Conservation (phyloP, 2,113 vertebrate species). For the Dolichallabes microphthalmus region DNA sequence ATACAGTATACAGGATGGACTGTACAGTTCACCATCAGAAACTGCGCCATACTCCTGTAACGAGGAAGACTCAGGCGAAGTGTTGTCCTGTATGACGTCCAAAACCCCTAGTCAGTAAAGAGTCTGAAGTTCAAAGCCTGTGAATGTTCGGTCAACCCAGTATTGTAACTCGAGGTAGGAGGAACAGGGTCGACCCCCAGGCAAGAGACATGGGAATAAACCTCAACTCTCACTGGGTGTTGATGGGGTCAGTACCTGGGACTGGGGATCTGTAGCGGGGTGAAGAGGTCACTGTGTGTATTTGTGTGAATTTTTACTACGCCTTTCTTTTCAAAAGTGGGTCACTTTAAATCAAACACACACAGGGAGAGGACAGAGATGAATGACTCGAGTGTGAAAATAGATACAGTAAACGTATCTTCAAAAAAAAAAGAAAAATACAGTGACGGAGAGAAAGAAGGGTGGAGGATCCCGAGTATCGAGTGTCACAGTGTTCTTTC, state of each 20-base stretch:
- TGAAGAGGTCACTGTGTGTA: not conserved
- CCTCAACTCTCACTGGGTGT: not conserved
- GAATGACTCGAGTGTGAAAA: not conserved
- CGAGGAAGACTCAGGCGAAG: not conserved
- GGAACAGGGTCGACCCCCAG: not conserved
- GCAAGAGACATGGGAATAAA: not conserved
- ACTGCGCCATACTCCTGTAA: not conserved
- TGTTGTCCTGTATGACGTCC: not conserved
- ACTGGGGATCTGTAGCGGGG: not conserved
- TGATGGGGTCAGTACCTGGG: not conserved
- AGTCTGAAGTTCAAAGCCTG: not conserved
- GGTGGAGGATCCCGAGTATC: not conserved
- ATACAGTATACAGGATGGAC: no score
- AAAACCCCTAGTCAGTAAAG: not conserved
- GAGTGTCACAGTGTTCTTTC: slow-evolving; percentile 8
- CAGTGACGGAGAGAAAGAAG: not conserved
- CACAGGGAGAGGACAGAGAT: not conserved
- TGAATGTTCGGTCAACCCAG: not conserved
- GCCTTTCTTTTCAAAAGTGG: not conserved
- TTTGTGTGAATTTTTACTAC: not conserved
- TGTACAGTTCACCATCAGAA: no score
- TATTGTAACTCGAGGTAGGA: not conserved
- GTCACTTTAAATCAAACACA: not conserved
- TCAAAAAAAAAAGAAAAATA: not conserved
- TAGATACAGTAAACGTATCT: not conserved